Evolutionary conservation across 1,140 invertebrate genomes (phyloP).

Genomic region (Chrysoperla carnea): DNA sequence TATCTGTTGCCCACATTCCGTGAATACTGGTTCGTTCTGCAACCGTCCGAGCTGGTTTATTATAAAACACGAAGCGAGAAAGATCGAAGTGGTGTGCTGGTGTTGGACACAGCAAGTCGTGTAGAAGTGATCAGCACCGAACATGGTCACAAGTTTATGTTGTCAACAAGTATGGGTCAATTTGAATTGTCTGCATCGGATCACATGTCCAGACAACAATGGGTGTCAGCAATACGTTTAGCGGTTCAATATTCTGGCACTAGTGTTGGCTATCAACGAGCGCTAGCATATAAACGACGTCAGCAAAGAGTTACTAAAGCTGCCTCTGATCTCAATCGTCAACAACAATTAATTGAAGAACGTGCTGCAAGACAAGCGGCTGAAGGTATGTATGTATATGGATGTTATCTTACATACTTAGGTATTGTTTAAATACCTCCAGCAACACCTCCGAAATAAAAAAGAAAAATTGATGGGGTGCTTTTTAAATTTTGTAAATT

Average conservation of each 20-base stretch:
- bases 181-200: slow-evolving; percentile 50
- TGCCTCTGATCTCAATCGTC: slow-evolving; percentile 31
- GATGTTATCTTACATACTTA: too few relatives aligned
- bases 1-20: slow-evolving; percentile 54
- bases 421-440: too few relatives aligned
- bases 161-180: slow-evolving; percentile 44
- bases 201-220: slow-evolving; percentile 50
- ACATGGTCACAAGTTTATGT: slow-evolving; percentile 28
- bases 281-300: slow-evolving; percentile 35
- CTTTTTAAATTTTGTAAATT: too few relatives aligned
- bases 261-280: slow-evolving; percentile 43
- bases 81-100: slow-evolving; percentile 46
- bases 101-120: slow-evolving; percentile 41
- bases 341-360: slow-evolving; percentile 39
- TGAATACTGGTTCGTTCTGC: slow-evolving; percentile 66
- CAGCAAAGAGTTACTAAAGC: slow-evolving; percentile 36
- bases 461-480: too few relatives aligned
- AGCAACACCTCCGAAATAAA: background rate
- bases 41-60: slow-evolving; percentile 52
- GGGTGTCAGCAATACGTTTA: slow-evolving; percentile 48
- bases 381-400: slow-evolving; percentile 21
- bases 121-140: slow-evolving; percentile 32
- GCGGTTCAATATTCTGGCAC: slow-evolving; percentile 43
- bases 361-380: slow-evolving; percentile 46
- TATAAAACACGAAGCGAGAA: slow-evolving; percentile 54